Base-by-base conservation (phyloP, 2,797 vertebrate genomes). In the Pseudotriccus pelzelni region DNA sequence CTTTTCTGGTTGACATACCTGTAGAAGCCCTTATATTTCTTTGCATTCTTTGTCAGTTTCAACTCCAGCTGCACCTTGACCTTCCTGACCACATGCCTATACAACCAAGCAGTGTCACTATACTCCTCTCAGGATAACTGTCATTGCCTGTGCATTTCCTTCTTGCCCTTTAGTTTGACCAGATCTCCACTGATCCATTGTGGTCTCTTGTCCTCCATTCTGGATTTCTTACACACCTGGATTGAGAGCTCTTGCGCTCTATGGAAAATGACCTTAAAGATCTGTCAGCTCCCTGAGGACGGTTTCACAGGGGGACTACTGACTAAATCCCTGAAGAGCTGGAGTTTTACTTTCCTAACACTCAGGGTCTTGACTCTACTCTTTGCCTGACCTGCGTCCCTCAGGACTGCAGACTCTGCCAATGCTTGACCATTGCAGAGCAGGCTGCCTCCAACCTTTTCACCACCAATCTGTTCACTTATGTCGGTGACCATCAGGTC, bases 51-150 rank as follows among this genome's bases (percentile, higher is more conserved):
- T 50, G 18, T 44, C 19, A 50, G 50, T 8, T 50, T 41, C 10
- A 50, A 10, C 18, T n/a, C 46, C 59, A 52, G 8, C 46, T 4
- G 1, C 11, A 2, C 9, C 28, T 34, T 63, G 32, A 5, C 32
- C 59, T 77, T 28, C 32, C 32, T 63, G 59, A 52, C 15, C 9
- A 15, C 18, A 77, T 63, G 14, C 10, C 32, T 77, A 28, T n/a
- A 43, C 6, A 77, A 23, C 12, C 0, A 2, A 21, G 15, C 7
- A 53, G 6, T 2, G 1, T 36, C 39, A 9, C 74, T 63, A 3
- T 36, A 36, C 14, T 63, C 36, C 59, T 62, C 23, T 15, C 19
- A 76, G 14, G 46, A 59, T 20, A 55, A n/a, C 53, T 55, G 30
- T n/a, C 12, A 55, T 55, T 58, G 24, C 43, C 12, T 37, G 12